Base-by-base conservation (phyloP, 2,888 invertebrate species). In the Pomacea canaliculata region DNA sequence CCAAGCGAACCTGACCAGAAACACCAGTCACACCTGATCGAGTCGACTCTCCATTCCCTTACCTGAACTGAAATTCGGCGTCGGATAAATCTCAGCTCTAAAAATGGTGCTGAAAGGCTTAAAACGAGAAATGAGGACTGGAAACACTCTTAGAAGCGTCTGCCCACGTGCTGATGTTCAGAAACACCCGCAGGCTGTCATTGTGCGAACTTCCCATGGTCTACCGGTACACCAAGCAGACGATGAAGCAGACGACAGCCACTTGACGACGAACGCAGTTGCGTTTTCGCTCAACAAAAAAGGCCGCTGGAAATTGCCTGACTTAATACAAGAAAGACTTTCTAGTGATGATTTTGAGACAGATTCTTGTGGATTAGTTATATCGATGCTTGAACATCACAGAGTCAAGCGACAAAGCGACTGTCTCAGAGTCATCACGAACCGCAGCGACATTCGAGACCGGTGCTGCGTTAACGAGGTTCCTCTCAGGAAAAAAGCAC, bases 211-310 rank as follows among this genome's bases (percentile, higher is more conserved):
- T 66, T 66, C 66, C n/a, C 37, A 66, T n/a, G 27, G 67, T 48
- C 2, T 56, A 37, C 51, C 59, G 59, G 1, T 63, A 19, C 59
- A 48, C 56, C 60, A 46, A 48, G 12, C 56, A 46, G n/a, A 49
- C 16, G 65, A 72, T 51, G 66, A 51, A 65, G 68, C 73, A 59
- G 73, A 73, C 68, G 68, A 67, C 60, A 56, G 19, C n/a, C n/a
- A 60, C 46, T 16, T 73, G 7, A 16, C 73, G 10, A 71, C 62
- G 1, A 73, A 85, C 69, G 68, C 79, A n/a, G 79, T 85, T 5
- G 77, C 67, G 4, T 86, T 83, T 71, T 86, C 86, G 0, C 77
- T 86, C 13, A 86, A 84, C 78, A 86, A 86, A 68, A 84, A 82
- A 76, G 80, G 82, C 5, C 71, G 86, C 66, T 86, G 86, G 86